Evolutionary conservation across 1,140 invertebrate species (phyloP).

Genomic region (Cotesia typhae): DNA sequence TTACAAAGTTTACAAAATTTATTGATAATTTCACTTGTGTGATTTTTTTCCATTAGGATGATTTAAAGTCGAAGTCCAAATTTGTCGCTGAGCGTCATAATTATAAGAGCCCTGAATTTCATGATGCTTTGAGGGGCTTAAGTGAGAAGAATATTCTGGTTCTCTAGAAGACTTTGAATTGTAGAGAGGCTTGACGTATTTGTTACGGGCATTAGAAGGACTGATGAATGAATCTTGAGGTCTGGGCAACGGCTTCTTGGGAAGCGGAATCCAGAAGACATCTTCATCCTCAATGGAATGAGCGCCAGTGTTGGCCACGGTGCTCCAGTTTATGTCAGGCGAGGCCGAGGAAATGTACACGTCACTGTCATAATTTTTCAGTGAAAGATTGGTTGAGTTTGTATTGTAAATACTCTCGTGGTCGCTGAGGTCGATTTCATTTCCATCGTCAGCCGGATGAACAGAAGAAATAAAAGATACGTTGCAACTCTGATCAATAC

Average conservation of each 20-base stretch:
- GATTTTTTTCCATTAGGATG: too few relatives aligned
- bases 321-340: neutral
- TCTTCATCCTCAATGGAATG: neutral
- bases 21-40: too few relatives aligned
- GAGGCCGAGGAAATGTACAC: neutral
- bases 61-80: too few relatives aligned
- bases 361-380: slow-evolving; percentile 1
- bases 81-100: too few relatives aligned
- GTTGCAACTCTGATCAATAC: neutral
- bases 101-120: too few relatives aligned
- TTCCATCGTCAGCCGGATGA: neutral
- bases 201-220: too few relatives aligned
- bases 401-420: neutral
- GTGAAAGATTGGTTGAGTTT: neutral
- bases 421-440: neutral
- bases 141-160: too few relatives aligned
- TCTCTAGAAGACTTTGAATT: too few relatives aligned
- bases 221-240: neutral
- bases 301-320: neutral
- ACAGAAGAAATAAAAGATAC: neutral
- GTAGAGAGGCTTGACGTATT: too few relatives aligned
- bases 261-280: neutral
- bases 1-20: too few relatives aligned
- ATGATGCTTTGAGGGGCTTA: too few relatives aligned
- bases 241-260: neutral